These are phyloP conservation scores for Orchesella cincta DNA, from an alignment of 1,140 invertebrate genomes.

Conservation along the genomic window DNA sequence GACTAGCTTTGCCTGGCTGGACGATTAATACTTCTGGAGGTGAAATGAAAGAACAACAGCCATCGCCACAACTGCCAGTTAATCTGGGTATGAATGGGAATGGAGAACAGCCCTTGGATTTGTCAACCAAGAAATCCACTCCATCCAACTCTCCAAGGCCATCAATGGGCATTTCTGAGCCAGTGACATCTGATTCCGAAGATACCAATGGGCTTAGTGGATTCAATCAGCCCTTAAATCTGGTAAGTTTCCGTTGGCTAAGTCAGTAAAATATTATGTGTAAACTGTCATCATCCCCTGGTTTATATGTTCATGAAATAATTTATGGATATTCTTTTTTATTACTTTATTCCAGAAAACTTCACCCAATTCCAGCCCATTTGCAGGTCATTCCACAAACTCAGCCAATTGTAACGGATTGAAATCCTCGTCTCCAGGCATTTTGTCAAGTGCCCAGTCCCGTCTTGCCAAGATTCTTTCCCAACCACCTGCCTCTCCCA, in stretches of 20 bases:
- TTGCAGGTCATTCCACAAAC: slow-evolving; percentile 33
- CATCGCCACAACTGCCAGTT: background rate
- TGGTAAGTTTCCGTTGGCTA: slow-evolving; percentile 40
- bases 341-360: slow-evolving; percentile 46
- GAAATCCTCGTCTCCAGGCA: slow-evolving; percentile 34
- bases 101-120: slow-evolving; percentile 78
- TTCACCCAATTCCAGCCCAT: slow-evolving; percentile 41
- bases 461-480: slow-evolving; percentile 59
- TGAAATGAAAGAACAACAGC: background rate
- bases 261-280: slow-evolving; percentile 3
- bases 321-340: slow-evolving; percentile 11
- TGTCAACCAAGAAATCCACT: slow-evolving; percentile 77
- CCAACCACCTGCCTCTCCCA: slow-evolving; percentile 54
- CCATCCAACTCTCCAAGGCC: slow-evolving; percentile 64
- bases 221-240: slow-evolving; percentile 48
- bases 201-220: slow-evolving; percentile 32
- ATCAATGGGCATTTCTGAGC: slow-evolving; percentile 59
- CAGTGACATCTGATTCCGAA: slow-evolving; percentile 45
- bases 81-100: slow-evolving; percentile 11
- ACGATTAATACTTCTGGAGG: slow-evolving; percentile 43
- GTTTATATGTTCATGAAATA: background rate
- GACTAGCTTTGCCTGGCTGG: slow-evolving; percentile 51
- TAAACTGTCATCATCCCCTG: background rate
- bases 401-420: slow-evolving; percentile 20
- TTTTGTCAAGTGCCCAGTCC: slow-evolving; percentile 20